Percentiles rank a stretch among this genome's conserved stretches.
phyloP scores from a whole-genome alignment of 2,888 invertebrate genomes.

The Aspidiotus destructor region DNA sequence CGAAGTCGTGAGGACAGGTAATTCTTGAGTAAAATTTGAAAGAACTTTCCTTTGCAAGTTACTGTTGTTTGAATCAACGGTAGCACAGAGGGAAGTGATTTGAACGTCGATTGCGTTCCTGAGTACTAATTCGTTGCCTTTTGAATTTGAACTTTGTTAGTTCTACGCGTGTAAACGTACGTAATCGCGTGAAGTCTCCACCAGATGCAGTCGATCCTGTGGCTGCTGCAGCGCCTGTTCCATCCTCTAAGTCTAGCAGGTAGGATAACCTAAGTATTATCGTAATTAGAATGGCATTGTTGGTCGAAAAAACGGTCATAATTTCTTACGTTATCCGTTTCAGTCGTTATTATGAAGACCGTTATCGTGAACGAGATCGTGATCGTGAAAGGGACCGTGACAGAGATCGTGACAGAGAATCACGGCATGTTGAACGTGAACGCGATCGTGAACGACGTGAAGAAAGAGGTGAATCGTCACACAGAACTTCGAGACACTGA shows the following conservation, averaged over 20 bases:
- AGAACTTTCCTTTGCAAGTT: constrained; percentile 12
- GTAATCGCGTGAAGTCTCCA: constrained; percentile 51
- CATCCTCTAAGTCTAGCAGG: constrained; percentile 49
- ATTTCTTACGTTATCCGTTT: constrained; percentile 14
- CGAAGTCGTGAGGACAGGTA: constrained; percentile 69
- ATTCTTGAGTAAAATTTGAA: constrained; percentile 39
- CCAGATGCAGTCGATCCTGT: constrained; percentile 42
- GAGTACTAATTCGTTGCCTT: no score
- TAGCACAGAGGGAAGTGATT: constrained; percentile 8
- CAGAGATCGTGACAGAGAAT: constrained; percentile 48
- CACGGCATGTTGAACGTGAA: constrained; percentile 49
- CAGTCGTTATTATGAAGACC: constrained; percentile 69
- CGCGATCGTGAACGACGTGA: constrained; percentile 56
- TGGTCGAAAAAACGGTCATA: neutral
- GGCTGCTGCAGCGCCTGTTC: constrained; percentile 44
- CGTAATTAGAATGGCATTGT: neutral
- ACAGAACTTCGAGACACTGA: constrained; percentile 58
- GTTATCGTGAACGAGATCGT: constrained; percentile 59
- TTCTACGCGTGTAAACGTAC: constrained; percentile 38
- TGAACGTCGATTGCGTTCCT: constrained; percentile 1
- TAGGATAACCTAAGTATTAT: constrained; percentile 17
- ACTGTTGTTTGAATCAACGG: neutral
- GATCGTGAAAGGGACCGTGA: constrained; percentile 52
- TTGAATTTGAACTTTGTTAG: constrained; percentile 35
- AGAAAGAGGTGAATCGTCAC: constrained; percentile 49